Conservation (phyloP, 2,797 vertebrate species). For the Phataginus tricuspis region DNA sequence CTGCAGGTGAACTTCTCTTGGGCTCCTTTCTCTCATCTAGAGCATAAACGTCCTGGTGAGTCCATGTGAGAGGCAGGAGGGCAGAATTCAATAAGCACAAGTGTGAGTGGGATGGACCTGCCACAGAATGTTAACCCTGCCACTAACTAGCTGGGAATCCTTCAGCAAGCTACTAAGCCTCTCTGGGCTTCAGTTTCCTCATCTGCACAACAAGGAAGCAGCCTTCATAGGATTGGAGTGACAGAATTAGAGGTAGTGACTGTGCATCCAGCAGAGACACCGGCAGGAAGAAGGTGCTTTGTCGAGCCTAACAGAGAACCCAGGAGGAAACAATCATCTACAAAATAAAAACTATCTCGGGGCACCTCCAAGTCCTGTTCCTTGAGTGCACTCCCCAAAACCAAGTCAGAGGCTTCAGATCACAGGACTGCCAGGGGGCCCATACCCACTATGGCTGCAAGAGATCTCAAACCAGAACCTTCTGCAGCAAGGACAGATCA, state of each 20-base stretch:
- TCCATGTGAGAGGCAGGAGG: rapidly evolving
- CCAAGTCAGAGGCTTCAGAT: not conserved
- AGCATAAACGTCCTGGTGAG: not conserved
- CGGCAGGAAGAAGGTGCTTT: not conserved
- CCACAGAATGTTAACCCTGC: rapidly evolving
- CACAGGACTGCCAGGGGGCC: not conserved
- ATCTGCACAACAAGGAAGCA: not conserved
- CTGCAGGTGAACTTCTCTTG: not conserved
- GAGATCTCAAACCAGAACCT: not conserved
- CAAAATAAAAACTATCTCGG: not conserved
- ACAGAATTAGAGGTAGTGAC: not conserved
- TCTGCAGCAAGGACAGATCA: not conserved
- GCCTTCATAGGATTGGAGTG: not conserved
- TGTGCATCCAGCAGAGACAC: not conserved
- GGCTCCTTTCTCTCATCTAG: not conserved
- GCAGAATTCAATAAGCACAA: not conserved
- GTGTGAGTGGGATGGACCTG: not conserved
- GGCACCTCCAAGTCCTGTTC: not conserved
- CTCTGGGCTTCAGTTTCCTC: not conserved
- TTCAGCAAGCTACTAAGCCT: not conserved
- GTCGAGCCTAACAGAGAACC: not conserved
- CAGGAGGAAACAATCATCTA: not conserved
- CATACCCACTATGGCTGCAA: rapidly evolving
- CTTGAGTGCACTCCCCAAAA: not conserved
- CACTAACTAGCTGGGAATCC: not conserved